Conservation (phyloP, 2,797 vertebrate genomes). For the Acrossocheilus wenchowensis region DNA sequence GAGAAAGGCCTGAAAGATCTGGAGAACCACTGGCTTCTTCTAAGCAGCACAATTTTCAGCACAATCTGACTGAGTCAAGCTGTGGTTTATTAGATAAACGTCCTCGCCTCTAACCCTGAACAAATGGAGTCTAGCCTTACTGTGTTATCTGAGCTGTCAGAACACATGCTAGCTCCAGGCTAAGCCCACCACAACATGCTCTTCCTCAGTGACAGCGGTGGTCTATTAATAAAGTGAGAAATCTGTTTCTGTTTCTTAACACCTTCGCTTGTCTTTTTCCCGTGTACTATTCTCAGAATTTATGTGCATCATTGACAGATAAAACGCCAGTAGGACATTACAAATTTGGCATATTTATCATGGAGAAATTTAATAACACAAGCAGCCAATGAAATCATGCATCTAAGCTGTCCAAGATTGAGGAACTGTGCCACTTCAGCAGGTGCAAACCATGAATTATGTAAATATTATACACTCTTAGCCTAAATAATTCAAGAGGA, state of each 20-base stretch:
- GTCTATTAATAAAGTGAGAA: conserved; percentile 60
- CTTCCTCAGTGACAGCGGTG: conserved; percentile 27
- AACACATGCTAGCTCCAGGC: conserved; percentile 3
- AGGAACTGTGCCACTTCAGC: background rate
- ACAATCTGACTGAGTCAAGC: background rate
- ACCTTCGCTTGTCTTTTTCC: conserved; percentile 58
- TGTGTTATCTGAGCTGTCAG: conserved; percentile 43
- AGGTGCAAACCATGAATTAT: conserved; percentile 15
- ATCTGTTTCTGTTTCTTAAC: conserved; percentile 47
- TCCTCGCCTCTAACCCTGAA: background rate
- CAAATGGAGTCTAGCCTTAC: background rate
- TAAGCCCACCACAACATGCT: conserved; percentile 19
- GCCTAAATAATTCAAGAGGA: background rate
- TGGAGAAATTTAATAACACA: background rate
- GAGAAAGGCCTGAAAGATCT: background rate
- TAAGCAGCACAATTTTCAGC: background rate
- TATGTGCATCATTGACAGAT: background rate
- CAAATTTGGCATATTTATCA: background rate
- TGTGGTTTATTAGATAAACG: conserved; percentile 9
- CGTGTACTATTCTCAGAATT: background rate
- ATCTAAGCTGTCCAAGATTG: background rate
- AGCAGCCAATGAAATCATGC: background rate
- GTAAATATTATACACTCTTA: background rate
- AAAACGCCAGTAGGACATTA: background rate
- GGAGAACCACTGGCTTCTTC: background rate